Evolutionary conservation across 2,888 invertebrate genomes (phyloP).

Genomic region (Amiota communis): DNA sequence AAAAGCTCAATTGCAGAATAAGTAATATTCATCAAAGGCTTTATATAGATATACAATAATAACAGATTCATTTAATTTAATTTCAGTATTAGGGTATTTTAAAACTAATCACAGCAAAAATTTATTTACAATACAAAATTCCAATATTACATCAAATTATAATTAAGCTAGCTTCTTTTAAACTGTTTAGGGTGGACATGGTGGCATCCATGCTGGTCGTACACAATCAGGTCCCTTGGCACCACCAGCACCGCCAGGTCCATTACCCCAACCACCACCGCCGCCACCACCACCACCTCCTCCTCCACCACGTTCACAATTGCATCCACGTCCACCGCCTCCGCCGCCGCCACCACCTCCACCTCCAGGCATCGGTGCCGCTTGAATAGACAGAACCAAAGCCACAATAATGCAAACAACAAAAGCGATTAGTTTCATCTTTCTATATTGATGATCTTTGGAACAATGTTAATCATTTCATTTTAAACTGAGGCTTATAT

Average conservation of each 20-base stretch:
- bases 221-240: constrained; percentile 46
- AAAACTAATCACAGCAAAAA: too few species aligned
- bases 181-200: constrained; percentile 37
- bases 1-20: too few species aligned
- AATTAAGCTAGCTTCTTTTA: too few species aligned
- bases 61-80: too few species aligned
- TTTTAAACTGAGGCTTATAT: constrained; percentile 6
- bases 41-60: too few species aligned
- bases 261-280: constrained; percentile 43
- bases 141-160: too few species aligned
- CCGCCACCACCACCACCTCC: constrained; percentile 49
- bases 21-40: too few species aligned
- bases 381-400: not conserved
- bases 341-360: constrained; percentile 48
- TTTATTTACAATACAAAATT: too few species aligned
- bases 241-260: constrained; percentile 46
- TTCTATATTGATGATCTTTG: not conserved
- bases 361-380: constrained; percentile 17
- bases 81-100: too few species aligned
- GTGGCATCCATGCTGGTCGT: constrained; percentile 47
- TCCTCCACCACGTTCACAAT: constrained; percentile 49
- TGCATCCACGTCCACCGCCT: constrained; percentile 49
- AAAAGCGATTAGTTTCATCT: constrained; percentile 1
- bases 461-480: not conserved
- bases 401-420: not conserved